Evolutionary conservation across 2,797 vertebrate genomes (phyloP).

Genomic region (Brachymystax lenok): DNA sequence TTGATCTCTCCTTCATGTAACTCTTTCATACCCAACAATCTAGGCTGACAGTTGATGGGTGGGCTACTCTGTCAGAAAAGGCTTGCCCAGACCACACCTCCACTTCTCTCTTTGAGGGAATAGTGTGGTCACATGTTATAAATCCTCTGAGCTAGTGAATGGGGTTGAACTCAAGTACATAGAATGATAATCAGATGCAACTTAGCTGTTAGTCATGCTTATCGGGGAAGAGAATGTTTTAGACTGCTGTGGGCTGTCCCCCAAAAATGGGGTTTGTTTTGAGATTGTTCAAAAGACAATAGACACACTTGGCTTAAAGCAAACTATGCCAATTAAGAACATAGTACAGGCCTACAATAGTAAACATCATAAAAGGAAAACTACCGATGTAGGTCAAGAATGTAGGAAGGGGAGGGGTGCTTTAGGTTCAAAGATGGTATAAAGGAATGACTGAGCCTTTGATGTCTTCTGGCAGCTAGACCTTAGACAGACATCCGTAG

Average conservation of each 20-base stretch:
- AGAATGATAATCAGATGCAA: not conserved
- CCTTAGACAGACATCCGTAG: slow-evolving; percentile 70
- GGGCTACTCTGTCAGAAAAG: slow-evolving; percentile 30
- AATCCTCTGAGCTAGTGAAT: not conserved
- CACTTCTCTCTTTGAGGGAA: slow-evolving; percentile 33
- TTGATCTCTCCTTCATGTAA: slow-evolving; percentile 79
- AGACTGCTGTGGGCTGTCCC: not conserved
- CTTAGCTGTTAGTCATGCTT: not conserved
- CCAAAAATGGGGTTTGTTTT: not conserved
- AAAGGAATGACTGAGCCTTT: slow-evolving; percentile 62
- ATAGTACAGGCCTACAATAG: not conserved
- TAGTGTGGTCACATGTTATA: slow-evolving; percentile 16
- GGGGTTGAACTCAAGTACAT: not conserved
- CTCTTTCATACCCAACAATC: slow-evolving; percentile 70
- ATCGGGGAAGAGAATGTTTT: not conserved
- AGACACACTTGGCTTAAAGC: not conserved
- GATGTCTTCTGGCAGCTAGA: slow-evolving; percentile 71
- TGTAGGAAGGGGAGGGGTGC: slow-evolving; percentile 50
- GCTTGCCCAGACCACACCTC: slow-evolving; percentile 53
- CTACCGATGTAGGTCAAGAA: slow-evolving; percentile 22
- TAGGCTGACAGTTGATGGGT: slow-evolving; percentile 53
- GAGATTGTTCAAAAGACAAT: not conserved
- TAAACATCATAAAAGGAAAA: slow-evolving; percentile 16
- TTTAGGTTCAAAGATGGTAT: slow-evolving; percentile 72
- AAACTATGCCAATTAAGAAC: not conserved